Conservation (phyloP, 2,797 vertebrate species). For the Oreonectes daqikongensis region DNA sequence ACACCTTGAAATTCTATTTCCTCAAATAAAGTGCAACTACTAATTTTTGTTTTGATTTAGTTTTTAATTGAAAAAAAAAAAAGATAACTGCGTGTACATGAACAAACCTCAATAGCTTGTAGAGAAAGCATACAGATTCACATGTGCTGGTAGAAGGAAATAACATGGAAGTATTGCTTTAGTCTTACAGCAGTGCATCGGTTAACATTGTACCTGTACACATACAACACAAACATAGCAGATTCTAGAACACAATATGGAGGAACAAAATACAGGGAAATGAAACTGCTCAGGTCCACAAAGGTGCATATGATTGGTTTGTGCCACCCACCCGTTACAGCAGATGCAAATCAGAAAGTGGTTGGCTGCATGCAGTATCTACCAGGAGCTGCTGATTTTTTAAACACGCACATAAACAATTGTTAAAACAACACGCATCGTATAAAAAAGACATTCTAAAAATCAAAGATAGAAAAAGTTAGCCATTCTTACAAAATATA, state of each 20-base stretch:
- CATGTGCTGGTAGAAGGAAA: neutral
- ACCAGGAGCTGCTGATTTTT: neutral
- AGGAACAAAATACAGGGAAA: neutral
- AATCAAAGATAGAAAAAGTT: conserved; percentile 54
- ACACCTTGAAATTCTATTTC: neutral
- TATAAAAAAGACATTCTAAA: conserved; percentile 57
- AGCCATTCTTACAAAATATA: conserved; percentile 75
- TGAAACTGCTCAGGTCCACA: conserved; percentile 6
- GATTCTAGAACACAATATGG: neutral
- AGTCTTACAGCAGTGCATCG: conserved; percentile 18
- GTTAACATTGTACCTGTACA: conserved; percentile 7
- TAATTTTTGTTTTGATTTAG: neutral
- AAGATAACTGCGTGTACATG: neutral
- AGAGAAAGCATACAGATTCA: conserved; percentile 16
- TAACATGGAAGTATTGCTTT: conserved; percentile 26
- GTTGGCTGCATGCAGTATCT: conserved; percentile 29
- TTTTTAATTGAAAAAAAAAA: conserved; percentile 12
- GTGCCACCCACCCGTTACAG: neutral
- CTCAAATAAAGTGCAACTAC: neutral
- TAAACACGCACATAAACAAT: conserved; percentile 2
- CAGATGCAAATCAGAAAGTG: neutral
- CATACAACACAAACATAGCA: conserved; percentile 19
- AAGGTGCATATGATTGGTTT: conserved; percentile 15
- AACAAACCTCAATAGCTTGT: conserved; percentile 2
- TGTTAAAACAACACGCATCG: conserved; percentile 35